Evolutionary conservation across 1,140 invertebrate genomes (phyloP).

Genomic region (Chrysopa pallens): DNA sequence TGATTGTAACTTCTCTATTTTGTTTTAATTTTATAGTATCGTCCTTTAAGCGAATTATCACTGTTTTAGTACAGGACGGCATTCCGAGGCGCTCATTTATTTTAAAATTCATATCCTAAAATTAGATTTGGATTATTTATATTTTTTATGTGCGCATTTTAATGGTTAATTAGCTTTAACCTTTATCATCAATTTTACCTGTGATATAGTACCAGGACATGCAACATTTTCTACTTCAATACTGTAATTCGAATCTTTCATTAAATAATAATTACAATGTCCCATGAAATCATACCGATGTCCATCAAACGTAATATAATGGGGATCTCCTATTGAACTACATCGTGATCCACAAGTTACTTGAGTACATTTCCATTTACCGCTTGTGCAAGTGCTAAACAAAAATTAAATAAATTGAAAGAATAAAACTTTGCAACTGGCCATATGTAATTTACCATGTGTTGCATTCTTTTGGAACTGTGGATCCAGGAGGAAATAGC

Average conservation of each 20-base stretch:
- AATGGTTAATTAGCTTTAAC: neutral
- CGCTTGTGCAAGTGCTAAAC: constrained; percentile 42
- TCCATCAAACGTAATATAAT: constrained; percentile 81
- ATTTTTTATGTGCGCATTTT: too few species aligned
- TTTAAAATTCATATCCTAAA: constrained; percentile 42
- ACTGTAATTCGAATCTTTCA: constrained; percentile 44
- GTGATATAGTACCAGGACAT: constrained; percentile 56
- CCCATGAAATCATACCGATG: constrained; percentile 72
- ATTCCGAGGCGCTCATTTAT: constrained; percentile 28
- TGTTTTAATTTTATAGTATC: constrained; percentile 49
- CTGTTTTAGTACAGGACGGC: constrained; percentile 67
- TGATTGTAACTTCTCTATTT: constrained; percentile 42
- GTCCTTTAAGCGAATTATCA: constrained; percentile 35
- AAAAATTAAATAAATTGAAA: constrained; percentile 2
- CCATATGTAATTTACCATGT: constrained; percentile 38
- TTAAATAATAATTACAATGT: constrained; percentile 65
- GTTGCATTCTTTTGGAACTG: constrained; percentile 65
- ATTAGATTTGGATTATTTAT: constrained; percentile 1
- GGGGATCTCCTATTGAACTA: constrained; percentile 69
- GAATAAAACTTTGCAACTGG: neutral
- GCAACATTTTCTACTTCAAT: constrained; percentile 68
- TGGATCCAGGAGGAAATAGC: constrained; percentile 49
- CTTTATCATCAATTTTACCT: constrained; percentile 24
- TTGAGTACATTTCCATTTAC: constrained; percentile 65
- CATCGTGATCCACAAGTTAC: constrained; percentile 53